A percentile compares a stretch with the other conserved stretches of the same genome.
These are phyloP conservation scores for Cyprinella venusta DNA, from an alignment of 2,797 vertebrate genomes.

Conservation along the genomic window DNA sequence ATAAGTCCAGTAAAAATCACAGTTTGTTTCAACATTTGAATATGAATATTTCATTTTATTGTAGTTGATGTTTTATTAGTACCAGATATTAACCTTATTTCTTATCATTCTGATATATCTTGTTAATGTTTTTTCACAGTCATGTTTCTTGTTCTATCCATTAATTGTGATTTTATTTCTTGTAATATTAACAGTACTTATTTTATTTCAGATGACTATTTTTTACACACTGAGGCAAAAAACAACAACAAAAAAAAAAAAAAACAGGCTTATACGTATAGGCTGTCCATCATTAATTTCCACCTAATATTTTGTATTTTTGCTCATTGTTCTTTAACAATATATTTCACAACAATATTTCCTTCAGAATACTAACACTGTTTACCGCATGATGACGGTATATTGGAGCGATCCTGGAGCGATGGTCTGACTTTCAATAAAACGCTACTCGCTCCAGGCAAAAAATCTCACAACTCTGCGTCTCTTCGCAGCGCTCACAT, in stretches of 20 bases:
- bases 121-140: not conserved
- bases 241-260: too few relatives aligned
- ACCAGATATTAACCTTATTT: not conserved
- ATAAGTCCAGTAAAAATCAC: not conserved
- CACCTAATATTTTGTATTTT: not conserved
- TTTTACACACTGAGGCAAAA: not conserved
- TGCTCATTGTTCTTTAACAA: not conserved
- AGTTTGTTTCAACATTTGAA: not conserved
- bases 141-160: not conserved
- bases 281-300: not conserved
- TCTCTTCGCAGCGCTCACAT: not conserved
- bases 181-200: not conserved
- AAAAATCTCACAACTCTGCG: constrained; percentile 22
- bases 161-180: not conserved
- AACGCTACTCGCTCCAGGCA: not conserved
- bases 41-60: not conserved
- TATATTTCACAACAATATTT: not conserved
- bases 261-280: not conserved
- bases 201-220: not conserved
- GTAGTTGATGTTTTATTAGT: not conserved
- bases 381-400: not conserved
- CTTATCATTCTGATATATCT: not conserved
- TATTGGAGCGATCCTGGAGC: constrained; percentile 3
- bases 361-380: not conserved
- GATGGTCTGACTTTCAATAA: not conserved